phyloP scores from a whole-genome alignment of 2,797 vertebrate species.

The Alosa sapidissima region DNA sequence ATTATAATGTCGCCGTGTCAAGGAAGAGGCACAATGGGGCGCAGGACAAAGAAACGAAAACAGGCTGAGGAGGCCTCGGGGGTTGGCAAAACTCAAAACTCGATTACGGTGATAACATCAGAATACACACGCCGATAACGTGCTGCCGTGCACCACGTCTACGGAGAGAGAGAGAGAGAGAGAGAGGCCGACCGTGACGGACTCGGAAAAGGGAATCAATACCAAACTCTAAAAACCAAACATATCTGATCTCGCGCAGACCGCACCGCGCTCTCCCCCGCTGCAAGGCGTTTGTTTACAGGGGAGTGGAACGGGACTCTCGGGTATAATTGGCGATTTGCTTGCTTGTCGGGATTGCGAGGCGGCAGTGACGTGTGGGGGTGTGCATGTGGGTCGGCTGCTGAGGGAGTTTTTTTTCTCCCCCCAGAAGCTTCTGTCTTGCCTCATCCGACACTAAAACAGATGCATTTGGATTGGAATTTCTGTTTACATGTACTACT shows the following conservation, averaged over 20 bases:
- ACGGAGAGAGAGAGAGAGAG: neutral
- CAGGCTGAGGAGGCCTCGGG: constrained; percentile 49
- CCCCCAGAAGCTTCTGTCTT: neutral
- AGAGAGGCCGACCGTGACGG: constrained; percentile 3
- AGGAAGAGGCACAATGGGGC: neutral
- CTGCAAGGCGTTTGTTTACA: constrained; percentile 4
- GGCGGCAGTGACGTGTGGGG: neutral
- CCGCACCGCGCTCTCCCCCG: neutral
- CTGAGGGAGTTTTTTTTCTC: neutral
- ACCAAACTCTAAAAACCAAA: neutral
- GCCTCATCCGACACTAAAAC: neutral
- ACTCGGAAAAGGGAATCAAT: neutral
- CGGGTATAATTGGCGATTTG: neutral
- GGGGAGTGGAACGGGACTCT: neutral
- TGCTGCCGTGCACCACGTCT: neutral
- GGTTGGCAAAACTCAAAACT: constrained; percentile 62
- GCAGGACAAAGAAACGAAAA: constrained; percentile 50
- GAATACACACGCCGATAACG: constrained; percentile 53
- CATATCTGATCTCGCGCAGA: neutral
- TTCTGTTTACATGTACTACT: neutral
- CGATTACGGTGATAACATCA: constrained; percentile 76
- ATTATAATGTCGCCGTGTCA: constrained; percentile 32
- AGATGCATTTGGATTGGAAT: neutral
- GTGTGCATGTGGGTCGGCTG: constrained; percentile 3
- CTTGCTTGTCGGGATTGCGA: neutral